phyloP scores from a whole-genome alignment of 2,113 vertebrate species.

The Picathartes gymnocephalus region DNA sequence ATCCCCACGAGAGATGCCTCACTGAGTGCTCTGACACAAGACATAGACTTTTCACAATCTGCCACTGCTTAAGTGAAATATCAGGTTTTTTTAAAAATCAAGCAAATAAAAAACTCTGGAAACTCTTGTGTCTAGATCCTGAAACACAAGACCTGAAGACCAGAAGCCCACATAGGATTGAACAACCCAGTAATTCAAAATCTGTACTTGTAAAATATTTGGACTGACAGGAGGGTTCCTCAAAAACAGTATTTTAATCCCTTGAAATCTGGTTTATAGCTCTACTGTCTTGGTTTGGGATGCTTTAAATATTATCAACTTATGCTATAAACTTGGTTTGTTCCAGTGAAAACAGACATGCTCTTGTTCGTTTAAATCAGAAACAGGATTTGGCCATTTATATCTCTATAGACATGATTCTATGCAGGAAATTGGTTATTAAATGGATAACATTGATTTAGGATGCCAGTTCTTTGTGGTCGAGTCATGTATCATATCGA shows the following conservation, averaged over 20 bases:
- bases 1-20: background rate
- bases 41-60: background rate
- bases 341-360: background rate
- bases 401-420: background rate
- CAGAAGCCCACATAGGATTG: background rate
- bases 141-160: background rate
- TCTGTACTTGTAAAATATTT: background rate
- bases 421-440: background rate
- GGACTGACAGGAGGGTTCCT: background rate
- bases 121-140: background rate
- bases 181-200: background rate
- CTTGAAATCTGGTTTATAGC: background rate
- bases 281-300: background rate
- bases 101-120: background rate
- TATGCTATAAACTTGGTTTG: background rate
- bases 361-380: background rate
- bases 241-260: background rate
- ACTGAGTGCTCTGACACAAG: background rate
- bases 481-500: background rate
- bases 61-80: background rate
- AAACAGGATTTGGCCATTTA: background rate
- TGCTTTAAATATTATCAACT: background rate
- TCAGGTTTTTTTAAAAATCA: background rate
- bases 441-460: background rate
- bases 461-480: background rate